phyloP scores from a whole-genome alignment of 1,140 invertebrate genomes.

The Neocloeon triangulifer region DNA sequence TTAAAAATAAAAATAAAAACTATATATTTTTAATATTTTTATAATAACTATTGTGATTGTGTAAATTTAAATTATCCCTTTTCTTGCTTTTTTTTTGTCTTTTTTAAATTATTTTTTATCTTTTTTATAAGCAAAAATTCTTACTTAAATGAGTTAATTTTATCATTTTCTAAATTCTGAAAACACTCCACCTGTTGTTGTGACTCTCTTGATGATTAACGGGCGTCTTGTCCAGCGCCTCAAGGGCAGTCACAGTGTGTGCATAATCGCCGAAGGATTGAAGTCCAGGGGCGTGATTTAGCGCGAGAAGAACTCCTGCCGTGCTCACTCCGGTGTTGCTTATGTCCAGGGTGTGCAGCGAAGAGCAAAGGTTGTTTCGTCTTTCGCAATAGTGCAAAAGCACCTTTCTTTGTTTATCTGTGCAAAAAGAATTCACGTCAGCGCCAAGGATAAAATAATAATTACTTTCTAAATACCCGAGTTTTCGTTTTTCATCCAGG shows the following conservation, averaged over 20 bases:
- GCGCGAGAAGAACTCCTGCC: slow-evolving; percentile 18
- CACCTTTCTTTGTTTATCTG: slow-evolving; percentile 9
- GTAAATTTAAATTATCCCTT: too few species aligned
- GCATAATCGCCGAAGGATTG: slow-evolving; percentile 23
- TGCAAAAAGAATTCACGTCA: not conserved
- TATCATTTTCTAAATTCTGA: not conserved
- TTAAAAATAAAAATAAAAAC: too few species aligned
- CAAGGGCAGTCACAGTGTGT: slow-evolving; percentile 20
- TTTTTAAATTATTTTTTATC: too few species aligned
- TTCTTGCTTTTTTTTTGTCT: too few species aligned
- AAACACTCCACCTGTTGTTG: too few species aligned
- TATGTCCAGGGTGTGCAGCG: slow-evolving; percentile 19
- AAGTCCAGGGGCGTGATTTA: slow-evolving; percentile 18
- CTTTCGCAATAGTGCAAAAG: slow-evolving; percentile 20
- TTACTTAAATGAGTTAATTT: not conserved
- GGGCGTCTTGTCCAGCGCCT: slow-evolving; percentile 20
- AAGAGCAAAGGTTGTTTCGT: slow-evolving; percentile 18
- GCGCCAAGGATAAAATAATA: too few species aligned
- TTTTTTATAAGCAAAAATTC: too few species aligned
- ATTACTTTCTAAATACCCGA: too few species aligned
- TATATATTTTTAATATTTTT: too few species aligned
- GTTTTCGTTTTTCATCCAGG: slow-evolving; percentile 5
- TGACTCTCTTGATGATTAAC: too few species aligned
- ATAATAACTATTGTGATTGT: too few species aligned
- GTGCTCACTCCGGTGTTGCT: slow-evolving; percentile 21